phyloP scores from a whole-genome alignment of 1,140 invertebrate species.

The Aethina tumida region DNA sequence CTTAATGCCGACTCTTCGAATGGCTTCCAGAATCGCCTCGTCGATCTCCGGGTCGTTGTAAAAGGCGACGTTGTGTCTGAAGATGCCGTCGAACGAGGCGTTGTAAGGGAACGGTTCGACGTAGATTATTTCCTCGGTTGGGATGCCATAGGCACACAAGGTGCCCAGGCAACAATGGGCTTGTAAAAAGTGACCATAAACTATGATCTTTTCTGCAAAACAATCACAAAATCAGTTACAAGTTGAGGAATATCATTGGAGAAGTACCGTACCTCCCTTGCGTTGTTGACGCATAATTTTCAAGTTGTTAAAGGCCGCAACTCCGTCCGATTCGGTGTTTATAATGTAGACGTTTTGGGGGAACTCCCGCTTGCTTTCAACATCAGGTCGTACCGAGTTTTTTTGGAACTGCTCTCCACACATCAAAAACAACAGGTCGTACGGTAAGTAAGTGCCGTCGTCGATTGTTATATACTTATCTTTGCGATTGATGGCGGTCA shows the following conservation, averaged over 20 bases:
- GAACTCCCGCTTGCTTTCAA: constrained; percentile 30
- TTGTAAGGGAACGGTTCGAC: constrained; percentile 43
- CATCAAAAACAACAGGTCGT: constrained; percentile 51
- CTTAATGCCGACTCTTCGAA: constrained; percentile 13
- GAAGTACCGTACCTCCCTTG: constrained; percentile 12
- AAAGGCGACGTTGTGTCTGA: constrained; percentile 26
- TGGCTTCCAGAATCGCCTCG: constrained; percentile 12
- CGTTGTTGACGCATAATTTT: constrained; percentile 31
- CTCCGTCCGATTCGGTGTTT: constrained; percentile 45
- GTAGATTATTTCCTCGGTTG: constrained; percentile 39
- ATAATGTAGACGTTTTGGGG: constrained; percentile 49
- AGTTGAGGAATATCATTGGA: background rate
- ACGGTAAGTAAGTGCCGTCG: constrained; percentile 41
- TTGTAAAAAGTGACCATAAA: constrained; percentile 51
- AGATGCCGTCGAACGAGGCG: constrained; percentile 18
- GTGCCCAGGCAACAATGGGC: constrained; percentile 47
- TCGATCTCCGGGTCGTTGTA: constrained; percentile 29
- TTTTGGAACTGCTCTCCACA: constrained; percentile 49
- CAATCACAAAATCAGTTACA: background rate
- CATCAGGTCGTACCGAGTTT: too few relatives aligned
- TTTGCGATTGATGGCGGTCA: constrained; percentile 35
- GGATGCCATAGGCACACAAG: constrained; percentile 44
- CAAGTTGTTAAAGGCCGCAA: constrained; percentile 31
- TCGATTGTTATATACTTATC: constrained; percentile 46
- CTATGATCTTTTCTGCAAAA: constrained; percentile 39